phyloP scores from a whole-genome alignment of 2,113 vertebrate species.

The Channa maculata region DNA sequence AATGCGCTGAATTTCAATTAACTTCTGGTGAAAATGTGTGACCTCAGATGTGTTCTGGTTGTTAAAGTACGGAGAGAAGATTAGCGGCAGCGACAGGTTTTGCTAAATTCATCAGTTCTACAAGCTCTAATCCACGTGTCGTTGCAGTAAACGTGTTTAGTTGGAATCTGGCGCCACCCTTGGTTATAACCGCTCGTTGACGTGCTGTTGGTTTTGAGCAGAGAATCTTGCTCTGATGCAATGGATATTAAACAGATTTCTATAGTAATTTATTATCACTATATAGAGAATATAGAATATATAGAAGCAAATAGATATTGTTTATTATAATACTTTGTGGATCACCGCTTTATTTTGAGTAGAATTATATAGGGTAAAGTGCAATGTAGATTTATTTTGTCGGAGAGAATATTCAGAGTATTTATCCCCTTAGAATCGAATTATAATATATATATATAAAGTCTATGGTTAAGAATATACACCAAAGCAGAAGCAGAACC shows the following conservation, averaged over 20 bases:
- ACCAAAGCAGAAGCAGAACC: neutral
- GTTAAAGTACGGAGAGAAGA: neutral
- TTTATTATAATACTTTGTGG: neutral
- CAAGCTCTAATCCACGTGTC: slow-evolving; percentile 8
- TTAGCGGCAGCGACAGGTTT: slow-evolving; percentile 4
- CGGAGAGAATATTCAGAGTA: slow-evolving; percentile 25
- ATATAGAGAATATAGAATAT: too few species aligned
- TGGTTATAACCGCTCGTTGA: neutral
- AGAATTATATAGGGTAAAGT: neutral
- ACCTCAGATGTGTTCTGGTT: neutral
- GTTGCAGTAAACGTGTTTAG: neutral
- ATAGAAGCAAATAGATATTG: too few species aligned
- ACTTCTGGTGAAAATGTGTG: neutral
- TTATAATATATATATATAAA: slow-evolving; percentile 36
- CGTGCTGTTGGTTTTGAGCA: neutral
- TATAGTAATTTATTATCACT: too few species aligned
- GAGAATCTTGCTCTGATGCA: neutral
- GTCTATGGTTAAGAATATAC: slow-evolving; percentile 23
- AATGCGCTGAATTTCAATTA: neutral
- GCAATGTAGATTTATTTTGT: slow-evolving; percentile 45
- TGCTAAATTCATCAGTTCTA: neutral
- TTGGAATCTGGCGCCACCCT: neutral
- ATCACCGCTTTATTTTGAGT: neutral
- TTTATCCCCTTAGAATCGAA: slow-evolving; percentile 31
- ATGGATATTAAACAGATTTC: too few species aligned